phyloP scores from a whole-genome alignment of 2,113 vertebrate species.

The Engystomops pustulosus region DNA sequence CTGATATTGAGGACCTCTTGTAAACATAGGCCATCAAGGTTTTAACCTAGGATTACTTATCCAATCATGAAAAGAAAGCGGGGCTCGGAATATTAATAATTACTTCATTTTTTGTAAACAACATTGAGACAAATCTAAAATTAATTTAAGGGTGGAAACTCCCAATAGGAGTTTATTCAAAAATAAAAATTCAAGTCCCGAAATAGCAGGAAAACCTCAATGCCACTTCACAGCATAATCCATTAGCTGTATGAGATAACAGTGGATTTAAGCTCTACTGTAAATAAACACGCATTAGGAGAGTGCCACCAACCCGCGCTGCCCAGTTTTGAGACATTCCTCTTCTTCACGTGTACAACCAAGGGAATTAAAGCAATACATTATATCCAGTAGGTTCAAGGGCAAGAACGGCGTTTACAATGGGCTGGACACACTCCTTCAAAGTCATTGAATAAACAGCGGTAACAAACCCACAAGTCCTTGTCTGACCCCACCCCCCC shows the following conservation, averaged over 20 bases:
- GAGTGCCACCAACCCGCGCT: background rate
- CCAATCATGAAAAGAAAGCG: too few relatives aligned
- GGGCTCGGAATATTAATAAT: too few relatives aligned
- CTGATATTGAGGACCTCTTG: too few relatives aligned
- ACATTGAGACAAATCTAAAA: too few relatives aligned
- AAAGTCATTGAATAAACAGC: slow-evolving; percentile 24
- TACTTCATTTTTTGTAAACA: too few relatives aligned
- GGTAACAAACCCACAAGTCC: background rate
- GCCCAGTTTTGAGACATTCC: background rate
- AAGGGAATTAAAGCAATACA: background rate
- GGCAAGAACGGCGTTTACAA: background rate
- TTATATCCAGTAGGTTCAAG: background rate
- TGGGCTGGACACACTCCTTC: background rate
- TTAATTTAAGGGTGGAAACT: background rate
- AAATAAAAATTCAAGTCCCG: background rate
- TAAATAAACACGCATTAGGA: slow-evolving; percentile 21
- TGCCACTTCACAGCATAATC: background rate
- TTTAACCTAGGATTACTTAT: too few relatives aligned
- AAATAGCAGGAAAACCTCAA: background rate
- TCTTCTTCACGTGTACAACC: background rate
- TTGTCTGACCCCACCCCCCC: too few relatives aligned
- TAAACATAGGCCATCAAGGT: too few relatives aligned
- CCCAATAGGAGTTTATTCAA: background rate
- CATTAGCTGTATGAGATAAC: slow-evolving; percentile 19
- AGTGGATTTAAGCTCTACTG: background rate